Percentiles rank a stretch among this genome's conserved stretches.
Evolutionary conservation across 2,888 invertebrate genomes (phyloP).

Genomic region (Eremobia ochroleuca): DNA sequence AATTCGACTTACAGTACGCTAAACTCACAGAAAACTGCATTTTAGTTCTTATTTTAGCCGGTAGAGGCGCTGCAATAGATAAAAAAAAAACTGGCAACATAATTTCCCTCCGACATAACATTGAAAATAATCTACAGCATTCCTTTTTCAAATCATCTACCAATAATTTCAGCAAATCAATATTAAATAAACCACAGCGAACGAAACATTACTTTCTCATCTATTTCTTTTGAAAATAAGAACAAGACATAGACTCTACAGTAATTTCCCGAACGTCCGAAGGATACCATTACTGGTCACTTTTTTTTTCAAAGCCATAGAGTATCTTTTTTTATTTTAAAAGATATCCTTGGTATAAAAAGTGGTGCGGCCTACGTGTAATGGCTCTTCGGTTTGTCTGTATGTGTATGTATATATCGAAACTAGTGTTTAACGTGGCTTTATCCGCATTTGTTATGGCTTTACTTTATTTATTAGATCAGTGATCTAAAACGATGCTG

Average conservation of each 20-base stretch:
- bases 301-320: slow-evolving; percentile 65
- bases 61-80: not conserved
- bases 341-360: slow-evolving; percentile 64
- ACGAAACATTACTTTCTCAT: slow-evolving; percentile 53
- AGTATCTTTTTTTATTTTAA: slow-evolving; percentile 53
- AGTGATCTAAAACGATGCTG: not conserved
- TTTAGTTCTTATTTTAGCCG: slow-evolving; percentile 1
- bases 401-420: slow-evolving; percentile 18
- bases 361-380: slow-evolving; percentile 57
- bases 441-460: not conserved
- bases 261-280: slow-evolving; percentile 68
- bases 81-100: not conserved
- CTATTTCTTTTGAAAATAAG: slow-evolving; percentile 53
- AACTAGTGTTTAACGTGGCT: slow-evolving; percentile 21
- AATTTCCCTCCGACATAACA: slow-evolving; percentile 25
- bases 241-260: slow-evolving; percentile 30
- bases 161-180: slow-evolving; percentile 55
- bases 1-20: not conserved
- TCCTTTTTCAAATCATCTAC: slow-evolving; percentile 39
- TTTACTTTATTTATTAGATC: not conserved
- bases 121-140: slow-evolving; percentile 13
- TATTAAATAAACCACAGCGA: slow-evolving; percentile 49
- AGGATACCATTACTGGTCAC: slow-evolving; percentile 68
- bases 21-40: not conserved
- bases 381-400: slow-evolving; percentile 28